A percentile compares a stretch with the other conserved stretches of the same genome.
Conservation (phyloP, 2,113 vertebrate genomes). For the Calypte anna region DNA sequence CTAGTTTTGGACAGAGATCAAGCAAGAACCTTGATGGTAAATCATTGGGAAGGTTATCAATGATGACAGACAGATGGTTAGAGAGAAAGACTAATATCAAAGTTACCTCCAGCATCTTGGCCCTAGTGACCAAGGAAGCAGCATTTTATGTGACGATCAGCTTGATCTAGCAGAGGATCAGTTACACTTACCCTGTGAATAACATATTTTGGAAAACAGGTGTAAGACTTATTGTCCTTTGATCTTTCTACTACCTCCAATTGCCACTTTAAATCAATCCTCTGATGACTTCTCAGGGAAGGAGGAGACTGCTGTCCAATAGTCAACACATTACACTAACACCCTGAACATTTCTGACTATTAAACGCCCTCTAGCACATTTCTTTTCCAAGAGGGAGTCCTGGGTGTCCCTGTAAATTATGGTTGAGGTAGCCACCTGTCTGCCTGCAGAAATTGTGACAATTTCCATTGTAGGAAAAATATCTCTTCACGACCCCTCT, state of each 20-base stretch:
- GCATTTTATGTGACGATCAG: not conserved
- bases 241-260: not conserved
- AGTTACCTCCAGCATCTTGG: not conserved
- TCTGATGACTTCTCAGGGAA: not conserved
- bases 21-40: not conserved
- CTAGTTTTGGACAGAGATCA: not conserved
- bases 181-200: not conserved
- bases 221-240: not conserved
- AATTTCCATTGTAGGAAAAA: not conserved
- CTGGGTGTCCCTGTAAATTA: not conserved
- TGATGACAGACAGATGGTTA: not conserved
- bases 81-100: not conserved
- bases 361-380: not conserved
- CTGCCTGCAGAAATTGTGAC: not conserved
- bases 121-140: not conserved
- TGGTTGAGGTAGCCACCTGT: not conserved
- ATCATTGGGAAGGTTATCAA: not conserved
- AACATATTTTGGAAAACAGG: not conserved
- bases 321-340: not conserved
- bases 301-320: not conserved
- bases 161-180: not conserved
- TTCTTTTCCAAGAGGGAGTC: not conserved
- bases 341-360: not conserved
- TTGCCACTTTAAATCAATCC: constrained; percentile 11
- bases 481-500: not conserved